A percentile compares a stretch with the other conserved stretches of the same genome.
These are phyloP conservation scores for Hirudinaria manillensis DNA, from an alignment of 2,888 invertebrate species.

Conservation along the genomic window DNA sequence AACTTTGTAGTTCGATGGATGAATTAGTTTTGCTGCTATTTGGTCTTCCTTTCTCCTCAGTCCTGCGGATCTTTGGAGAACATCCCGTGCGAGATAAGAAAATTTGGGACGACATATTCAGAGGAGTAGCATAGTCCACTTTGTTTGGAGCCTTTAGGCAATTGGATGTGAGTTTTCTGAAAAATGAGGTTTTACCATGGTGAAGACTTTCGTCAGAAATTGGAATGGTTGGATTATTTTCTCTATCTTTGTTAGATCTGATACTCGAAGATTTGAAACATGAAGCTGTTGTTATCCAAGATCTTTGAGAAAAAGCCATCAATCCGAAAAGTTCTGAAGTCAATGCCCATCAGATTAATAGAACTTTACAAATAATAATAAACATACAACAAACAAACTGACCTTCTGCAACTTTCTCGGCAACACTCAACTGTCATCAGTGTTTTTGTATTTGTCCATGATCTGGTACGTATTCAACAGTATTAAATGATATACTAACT, in stretches of 20 bases:
- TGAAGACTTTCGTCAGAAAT: slow-evolving; percentile 11
- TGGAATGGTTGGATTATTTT: slow-evolving; percentile 14
- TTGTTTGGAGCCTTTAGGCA: slow-evolving; percentile 19
- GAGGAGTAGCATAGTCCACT: slow-evolving; percentile 14
- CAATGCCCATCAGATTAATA: no score
- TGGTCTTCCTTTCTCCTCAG: slow-evolving; percentile 4
- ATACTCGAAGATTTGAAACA: slow-evolving; percentile 18
- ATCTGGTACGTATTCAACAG: no score
- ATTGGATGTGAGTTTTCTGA: slow-evolving; percentile 16
- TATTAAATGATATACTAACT: no score
- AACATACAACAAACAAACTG: no score
- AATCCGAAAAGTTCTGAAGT: slow-evolving; percentile 3
- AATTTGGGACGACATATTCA: slow-evolving; percentile 12
- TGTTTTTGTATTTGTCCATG: no score
- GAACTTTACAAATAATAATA: no score
- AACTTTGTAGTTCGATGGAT: not conserved
- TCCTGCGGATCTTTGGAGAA: not conserved
- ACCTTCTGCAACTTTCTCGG: no score
- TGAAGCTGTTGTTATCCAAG: slow-evolving; percentile 11
- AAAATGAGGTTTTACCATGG: slow-evolving; percentile 8
- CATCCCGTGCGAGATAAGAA: not conserved
- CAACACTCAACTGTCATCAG: no score
- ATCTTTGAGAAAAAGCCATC: slow-evolving; percentile 10
- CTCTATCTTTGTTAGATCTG: slow-evolving; percentile 5
- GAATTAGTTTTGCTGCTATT: slow-evolving; percentile 13